phyloP scores from a whole-genome alignment of 2,888 invertebrate genomes.

The Napeogenes inachia region DNA sequence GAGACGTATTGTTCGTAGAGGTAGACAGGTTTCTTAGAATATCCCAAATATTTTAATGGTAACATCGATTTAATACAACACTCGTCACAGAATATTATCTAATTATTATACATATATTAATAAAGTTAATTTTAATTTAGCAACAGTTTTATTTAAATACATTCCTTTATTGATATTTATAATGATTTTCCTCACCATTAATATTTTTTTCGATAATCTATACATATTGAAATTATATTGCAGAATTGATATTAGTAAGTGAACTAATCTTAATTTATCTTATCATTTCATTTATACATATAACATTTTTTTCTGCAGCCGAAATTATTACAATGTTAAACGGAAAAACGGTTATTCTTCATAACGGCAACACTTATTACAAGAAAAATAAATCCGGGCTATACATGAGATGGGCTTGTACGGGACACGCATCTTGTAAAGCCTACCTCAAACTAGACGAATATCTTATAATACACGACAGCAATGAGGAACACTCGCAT shows the following conservation, averaged over 20 bases:
- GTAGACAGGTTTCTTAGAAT: slow-evolving; percentile 26
- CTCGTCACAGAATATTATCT: not conserved
- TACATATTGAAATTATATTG: too few relatives aligned
- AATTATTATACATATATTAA: not conserved
- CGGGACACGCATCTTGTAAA: slow-evolving; percentile 15
- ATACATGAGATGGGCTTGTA: slow-evolving; percentile 22
- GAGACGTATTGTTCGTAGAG: slow-evolving; percentile 27
- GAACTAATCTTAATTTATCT: too few relatives aligned
- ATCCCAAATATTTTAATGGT: slow-evolving; percentile 10
- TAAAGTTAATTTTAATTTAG: not conserved
- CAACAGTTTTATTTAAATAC: slow-evolving; percentile 9
- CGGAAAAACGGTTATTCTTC: slow-evolving; percentile 20
- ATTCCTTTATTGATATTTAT: not conserved
- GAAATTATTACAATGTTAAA: slow-evolving; percentile 25
- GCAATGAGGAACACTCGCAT: slow-evolving; percentile 15
- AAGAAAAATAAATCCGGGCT: slow-evolving; percentile 20
- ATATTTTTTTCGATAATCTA: too few relatives aligned
- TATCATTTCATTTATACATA: too few relatives aligned
- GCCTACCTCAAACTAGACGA: slow-evolving; percentile 22
- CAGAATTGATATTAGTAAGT: too few relatives aligned
- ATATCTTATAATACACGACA: slow-evolving; percentile 11
- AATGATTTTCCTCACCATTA: not conserved
- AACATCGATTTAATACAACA: slow-evolving; percentile 14
- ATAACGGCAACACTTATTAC: slow-evolving; percentile 26
- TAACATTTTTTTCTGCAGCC: slow-evolving; percentile 13